Evolutionary conservation across 2,113 vertebrate species (phyloP), one percentile per base, ranked within the genome.

Genomic region (Varanus komodoensis): DNA sequence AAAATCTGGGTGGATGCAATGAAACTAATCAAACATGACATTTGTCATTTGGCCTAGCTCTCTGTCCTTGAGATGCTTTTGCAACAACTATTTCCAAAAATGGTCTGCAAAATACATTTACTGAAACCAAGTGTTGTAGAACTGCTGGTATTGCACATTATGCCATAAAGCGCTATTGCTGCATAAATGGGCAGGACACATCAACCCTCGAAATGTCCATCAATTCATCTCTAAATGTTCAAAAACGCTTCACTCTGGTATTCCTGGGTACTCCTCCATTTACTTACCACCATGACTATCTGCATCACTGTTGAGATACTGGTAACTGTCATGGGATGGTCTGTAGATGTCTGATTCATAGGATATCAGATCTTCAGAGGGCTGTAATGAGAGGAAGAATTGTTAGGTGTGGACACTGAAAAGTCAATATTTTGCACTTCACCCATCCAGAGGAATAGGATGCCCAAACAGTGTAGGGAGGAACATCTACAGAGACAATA

Each of bases 271-370:
- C 2, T 73, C 87, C 77, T 69, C 71, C 74, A 4, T 91, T 82
- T 67, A 84, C 98, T 99, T 97, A 99, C 99, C 98, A 87, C 98
- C 96, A 88, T 99, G 99, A 93, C 98, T 98, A 29, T 99, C 98
- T 96, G 98, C 96, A 95, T 99, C 98, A 77, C 98, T 97, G 96
- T 95, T 97, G 91, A 99, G 98, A 94, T 99, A 99, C 3, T 97
- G 97, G 97, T 99, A 99, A 94, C 99, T 99, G 88, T 99, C 96
- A 81, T 98, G 98, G 8, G 97, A 97, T 73, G 97, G 98, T 95
- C 98, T 98, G 97, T 98, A 99, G 92, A 98, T 98, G 81, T 99
- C 99, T 73, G 98, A 93, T 50, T 99, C 99, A 68, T 99, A 99
- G 80, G 98, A 6, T 91, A 97, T 97, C 95, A 99, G 98, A 87